Evolutionary conservation across 23 tunicate species (phyloP).

Genomic region (Pegea sp.): DNA sequence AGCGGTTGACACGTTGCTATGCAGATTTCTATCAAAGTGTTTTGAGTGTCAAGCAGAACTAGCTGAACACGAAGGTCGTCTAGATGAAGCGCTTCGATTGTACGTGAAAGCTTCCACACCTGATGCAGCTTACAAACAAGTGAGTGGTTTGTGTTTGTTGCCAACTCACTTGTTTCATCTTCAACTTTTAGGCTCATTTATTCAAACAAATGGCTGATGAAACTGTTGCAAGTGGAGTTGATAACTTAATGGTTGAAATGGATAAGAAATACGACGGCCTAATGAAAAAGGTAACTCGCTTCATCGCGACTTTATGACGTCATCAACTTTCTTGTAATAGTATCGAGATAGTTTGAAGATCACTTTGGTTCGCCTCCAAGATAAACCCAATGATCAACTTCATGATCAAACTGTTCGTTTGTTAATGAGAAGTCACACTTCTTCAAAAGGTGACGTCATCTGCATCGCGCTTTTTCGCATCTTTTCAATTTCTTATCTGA

Average conservation of each 20-base stretch:
- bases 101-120: slow-evolving; percentile 73
- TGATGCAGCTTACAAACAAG: slow-evolving; percentile 72
- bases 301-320: neutral
- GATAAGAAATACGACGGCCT: too few relatives aligned
- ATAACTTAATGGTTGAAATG: neutral
- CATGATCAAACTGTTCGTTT: slow-evolving; percentile 25
- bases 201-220: neutral
- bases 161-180: neutral
- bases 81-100: slow-evolving; percentile 35
- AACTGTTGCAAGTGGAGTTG: neutral
- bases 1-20: too few relatives aligned
- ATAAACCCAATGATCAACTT: slow-evolving; percentile 55
- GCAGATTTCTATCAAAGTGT: slow-evolving; percentile 51
- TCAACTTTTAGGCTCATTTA: neutral
- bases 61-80: slow-evolving; percentile 31
- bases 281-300: slow-evolving; percentile 13
- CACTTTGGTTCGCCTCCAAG: slow-evolving; percentile 41
- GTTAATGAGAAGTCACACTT: slow-evolving; percentile 11
- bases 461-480: neutral
- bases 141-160: slow-evolving; percentile 1
- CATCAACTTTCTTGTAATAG: slow-evolving; percentile 11
- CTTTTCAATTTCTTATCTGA: neutral
- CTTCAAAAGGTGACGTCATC: slow-evolving; percentile 1
- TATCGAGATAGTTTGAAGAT: slow-evolving; percentile 35
- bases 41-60: slow-evolving; percentile 76